Evolutionary conservation across 2,888 invertebrate species (phyloP).

Genomic region (Tipula unca): DNA sequence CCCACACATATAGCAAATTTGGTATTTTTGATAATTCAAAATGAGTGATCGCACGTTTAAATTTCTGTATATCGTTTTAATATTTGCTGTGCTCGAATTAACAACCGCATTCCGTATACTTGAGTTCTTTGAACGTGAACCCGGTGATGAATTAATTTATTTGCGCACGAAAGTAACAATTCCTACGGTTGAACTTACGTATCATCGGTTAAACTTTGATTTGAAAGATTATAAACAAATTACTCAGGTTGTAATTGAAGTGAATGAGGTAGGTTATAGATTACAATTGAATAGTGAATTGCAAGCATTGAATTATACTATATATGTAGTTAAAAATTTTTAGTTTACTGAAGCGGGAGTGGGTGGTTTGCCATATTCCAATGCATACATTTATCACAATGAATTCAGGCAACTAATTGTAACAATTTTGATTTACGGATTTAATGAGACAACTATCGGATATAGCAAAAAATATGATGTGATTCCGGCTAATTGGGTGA

Average conservation of each 20-base stretch:
- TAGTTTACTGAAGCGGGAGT: neutral
- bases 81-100: no score
- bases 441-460: neutral
- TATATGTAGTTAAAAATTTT: neutral
- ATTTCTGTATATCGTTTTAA: no score
- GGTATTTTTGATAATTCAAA: no score
- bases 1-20: no score
- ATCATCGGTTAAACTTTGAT: neutral
- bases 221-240: neutral
- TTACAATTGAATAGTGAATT: neutral
- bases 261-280: neutral
- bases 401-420: neutral
- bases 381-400: neutral
- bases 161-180: neutral
- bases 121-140: no score
- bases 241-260: neutral
- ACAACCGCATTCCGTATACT: no score
- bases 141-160: neutral
- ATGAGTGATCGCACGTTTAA: neutral
- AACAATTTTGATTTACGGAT: neutral
- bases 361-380: neutral
- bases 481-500: no score
- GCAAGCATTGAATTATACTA: no score
- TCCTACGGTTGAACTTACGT: neutral
- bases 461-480: no score